Percentiles rank a stretch among this genome's conserved stretches.
Evolutionary conservation across 2,888 invertebrate genomes (phyloP).

Genomic region (Penaeus monodon): DNA sequence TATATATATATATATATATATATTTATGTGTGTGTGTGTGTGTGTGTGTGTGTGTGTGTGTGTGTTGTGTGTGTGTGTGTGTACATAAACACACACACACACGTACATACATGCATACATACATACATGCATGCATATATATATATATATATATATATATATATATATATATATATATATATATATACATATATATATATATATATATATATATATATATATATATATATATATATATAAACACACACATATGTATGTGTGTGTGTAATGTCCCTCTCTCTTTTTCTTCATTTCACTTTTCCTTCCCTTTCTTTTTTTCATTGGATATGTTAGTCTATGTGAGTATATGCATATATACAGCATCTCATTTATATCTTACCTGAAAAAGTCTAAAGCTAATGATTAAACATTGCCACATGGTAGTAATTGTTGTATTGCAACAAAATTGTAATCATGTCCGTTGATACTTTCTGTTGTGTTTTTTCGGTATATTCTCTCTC

Average conservation of each 20-base stretch:
- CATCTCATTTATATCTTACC: too few species aligned
- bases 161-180: neutral
- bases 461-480: too few species aligned
- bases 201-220: neutral
- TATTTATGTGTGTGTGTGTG: neutral
- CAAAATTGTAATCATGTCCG: too few species aligned
- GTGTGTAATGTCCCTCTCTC: too few species aligned
- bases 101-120: neutral
- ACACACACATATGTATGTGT: conserved; percentile 3
- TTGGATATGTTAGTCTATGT: too few species aligned
- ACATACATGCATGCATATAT: neutral
- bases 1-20: conserved; percentile 6
- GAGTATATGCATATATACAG: too few species aligned
- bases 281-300: too few species aligned
- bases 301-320: too few species aligned
- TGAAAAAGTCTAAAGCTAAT: too few species aligned
- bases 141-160: neutral
- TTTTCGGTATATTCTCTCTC: too few species aligned
- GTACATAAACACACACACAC: conserved; percentile 12
- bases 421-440: too few species aligned
- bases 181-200: neutral
- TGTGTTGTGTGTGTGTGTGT: neutral
- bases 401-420: too few species aligned
- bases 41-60: neutral
- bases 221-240: neutral